Conservation (phyloP, 2,888 invertebrate genomes). For the Cyaniris semiargus region DNA sequence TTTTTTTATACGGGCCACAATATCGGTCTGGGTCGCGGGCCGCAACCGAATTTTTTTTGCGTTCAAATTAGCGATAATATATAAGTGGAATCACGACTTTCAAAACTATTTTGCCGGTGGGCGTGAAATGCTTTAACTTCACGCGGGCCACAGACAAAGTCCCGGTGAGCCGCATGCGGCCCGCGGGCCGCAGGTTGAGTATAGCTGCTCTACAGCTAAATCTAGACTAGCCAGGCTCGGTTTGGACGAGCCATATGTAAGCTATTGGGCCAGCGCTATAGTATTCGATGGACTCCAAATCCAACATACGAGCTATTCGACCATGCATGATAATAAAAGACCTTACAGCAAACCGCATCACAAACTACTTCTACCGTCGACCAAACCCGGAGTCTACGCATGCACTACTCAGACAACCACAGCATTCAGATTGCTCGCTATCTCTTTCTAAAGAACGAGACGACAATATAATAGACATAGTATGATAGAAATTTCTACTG, state of each 20-base stretch:
- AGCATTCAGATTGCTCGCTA: conserved; percentile 14
- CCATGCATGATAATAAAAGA: conserved; percentile 76
- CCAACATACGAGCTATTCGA: conserved; percentile 54
- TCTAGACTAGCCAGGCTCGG: neutral
- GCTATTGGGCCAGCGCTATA: conserved; percentile 45
- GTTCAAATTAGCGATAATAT: too few species aligned
- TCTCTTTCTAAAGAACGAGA: conserved; percentile 15
- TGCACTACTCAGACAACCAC: conserved; percentile 60
- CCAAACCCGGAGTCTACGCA: conserved; percentile 58
- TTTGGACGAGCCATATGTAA: neutral
- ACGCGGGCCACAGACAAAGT: too few species aligned
- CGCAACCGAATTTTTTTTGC: too few species aligned
- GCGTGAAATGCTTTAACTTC: too few species aligned
- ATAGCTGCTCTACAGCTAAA: neutral
- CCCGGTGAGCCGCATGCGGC: too few species aligned
- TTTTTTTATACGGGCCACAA: too few species aligned
- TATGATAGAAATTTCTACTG: neutral
- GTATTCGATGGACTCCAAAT: conserved; percentile 44
- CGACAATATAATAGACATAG: neutral
- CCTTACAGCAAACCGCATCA: conserved; percentile 73
- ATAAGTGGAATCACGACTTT: too few species aligned
- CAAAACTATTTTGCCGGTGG: too few species aligned
- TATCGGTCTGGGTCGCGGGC: too few species aligned
- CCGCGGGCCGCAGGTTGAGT: neutral
- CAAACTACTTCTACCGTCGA: conserved; percentile 49